Evolutionary conservation across 2,113 vertebrate genomes (phyloP).

Genomic region (Phalacrocorax brasilianus): DNA sequence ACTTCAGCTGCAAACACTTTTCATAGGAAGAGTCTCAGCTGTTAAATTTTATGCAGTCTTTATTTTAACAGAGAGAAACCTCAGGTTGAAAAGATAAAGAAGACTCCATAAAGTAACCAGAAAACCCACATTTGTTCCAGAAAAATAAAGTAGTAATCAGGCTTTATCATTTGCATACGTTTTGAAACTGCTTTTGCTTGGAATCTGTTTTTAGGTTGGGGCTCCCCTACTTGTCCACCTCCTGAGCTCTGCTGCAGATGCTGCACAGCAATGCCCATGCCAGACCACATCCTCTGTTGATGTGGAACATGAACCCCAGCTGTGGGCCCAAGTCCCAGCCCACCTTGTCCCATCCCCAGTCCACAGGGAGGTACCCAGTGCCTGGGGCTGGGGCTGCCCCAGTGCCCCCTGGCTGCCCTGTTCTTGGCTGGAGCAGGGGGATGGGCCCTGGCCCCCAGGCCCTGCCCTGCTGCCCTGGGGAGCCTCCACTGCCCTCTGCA

Average conservation of each 20-base stretch:
- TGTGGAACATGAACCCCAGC: not conserved
- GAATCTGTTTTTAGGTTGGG: not conserved
- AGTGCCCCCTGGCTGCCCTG: fast-evolving
- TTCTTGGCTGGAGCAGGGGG: not conserved
- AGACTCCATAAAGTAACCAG: not conserved
- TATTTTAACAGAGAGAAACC: not conserved
- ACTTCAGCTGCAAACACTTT: not conserved
- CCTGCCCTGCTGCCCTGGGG: not conserved
- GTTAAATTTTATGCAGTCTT: not conserved
- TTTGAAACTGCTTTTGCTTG: not conserved
- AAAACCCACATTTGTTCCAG: fast-evolving
- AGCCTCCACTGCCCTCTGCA: not conserved
- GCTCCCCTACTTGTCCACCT: not conserved
- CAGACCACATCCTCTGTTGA: not conserved
- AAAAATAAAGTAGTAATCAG: not conserved
- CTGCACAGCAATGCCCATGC: not conserved
- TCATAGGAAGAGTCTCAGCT: not conserved
- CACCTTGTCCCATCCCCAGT: not conserved
- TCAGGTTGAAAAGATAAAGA: not conserved
- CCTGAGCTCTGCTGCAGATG: not conserved
- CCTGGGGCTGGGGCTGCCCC: fast-evolving
- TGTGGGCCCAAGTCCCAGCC: fast-evolving
- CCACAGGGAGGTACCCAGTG: not conserved
- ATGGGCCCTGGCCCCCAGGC: fast-evolving
- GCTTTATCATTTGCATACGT: not conserved